Conservation (phyloP, 2,888 invertebrate species). For the Ellobium chinense region DNA sequence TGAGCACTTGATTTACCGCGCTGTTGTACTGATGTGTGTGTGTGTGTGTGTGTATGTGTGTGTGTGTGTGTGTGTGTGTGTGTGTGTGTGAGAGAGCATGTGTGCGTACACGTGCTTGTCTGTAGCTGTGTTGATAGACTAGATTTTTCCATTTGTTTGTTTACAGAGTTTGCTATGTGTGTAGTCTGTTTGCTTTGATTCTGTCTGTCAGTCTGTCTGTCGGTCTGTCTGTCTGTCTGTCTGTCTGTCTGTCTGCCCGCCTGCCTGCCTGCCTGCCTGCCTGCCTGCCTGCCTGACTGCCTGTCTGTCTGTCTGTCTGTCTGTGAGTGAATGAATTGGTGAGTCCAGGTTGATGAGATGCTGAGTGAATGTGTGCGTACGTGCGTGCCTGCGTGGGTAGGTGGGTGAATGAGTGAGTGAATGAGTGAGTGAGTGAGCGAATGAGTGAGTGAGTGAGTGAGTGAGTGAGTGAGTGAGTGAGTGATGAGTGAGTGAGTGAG, state of each 20-base stretch:
- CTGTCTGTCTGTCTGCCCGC: slow-evolving; percentile 6
- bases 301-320: slow-evolving; percentile 2
- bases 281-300: slow-evolving; percentile 9
- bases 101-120: not conserved
- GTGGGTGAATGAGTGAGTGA: too few relatives aligned
- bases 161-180: slow-evolving; percentile 1
- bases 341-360: too few relatives aligned
- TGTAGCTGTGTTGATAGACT: slow-evolving; percentile 6
- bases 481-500: too few relatives aligned
- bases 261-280: not conserved
- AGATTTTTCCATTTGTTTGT: not conserved
- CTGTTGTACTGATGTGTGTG: too few relatives aligned
- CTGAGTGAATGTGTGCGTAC: too few relatives aligned
- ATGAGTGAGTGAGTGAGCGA: too few relatives aligned
- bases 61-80: slow-evolving; percentile 31
- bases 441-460: too few relatives aligned
- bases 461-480: too few relatives aligned
- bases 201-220: not conserved
- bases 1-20: too few relatives aligned
- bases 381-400: too few relatives aligned
- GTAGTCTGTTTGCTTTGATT: not conserved
- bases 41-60: too few relatives aligned
- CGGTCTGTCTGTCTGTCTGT: not conserved
- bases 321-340: too few relatives aligned
- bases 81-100: not conserved